Percentiles rank a stretch among this genome's conserved stretches.
phyloP scores from a whole-genome alignment of 2,888 invertebrate species.

The Timema cristinae region DNA sequence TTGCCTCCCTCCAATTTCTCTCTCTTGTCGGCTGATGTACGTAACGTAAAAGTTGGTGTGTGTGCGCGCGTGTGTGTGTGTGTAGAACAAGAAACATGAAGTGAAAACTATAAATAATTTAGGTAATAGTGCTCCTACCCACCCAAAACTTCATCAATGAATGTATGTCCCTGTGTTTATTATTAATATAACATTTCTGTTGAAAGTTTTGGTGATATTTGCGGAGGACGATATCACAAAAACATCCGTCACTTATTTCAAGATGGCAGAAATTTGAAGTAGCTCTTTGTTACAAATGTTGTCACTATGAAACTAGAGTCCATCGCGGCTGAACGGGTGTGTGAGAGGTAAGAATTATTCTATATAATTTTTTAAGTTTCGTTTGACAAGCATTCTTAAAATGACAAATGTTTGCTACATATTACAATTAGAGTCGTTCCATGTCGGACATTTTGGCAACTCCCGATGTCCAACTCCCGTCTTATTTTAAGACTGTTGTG shows the following conservation, averaged over 20 bases:
- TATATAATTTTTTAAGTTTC: neutral
- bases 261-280: constrained; percentile 71
- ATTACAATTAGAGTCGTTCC: too few species aligned
- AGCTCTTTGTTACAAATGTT: constrained; percentile 60
- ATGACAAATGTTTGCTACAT: too few species aligned
- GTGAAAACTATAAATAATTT: constrained; percentile 29
- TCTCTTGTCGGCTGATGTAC: constrained; percentile 27
- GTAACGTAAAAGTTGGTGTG: constrained; percentile 25
- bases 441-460: too few species aligned
- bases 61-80: constrained; percentile 23
- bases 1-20: constrained; percentile 15
- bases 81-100: constrained; percentile 22
- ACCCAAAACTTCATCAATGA: constrained; percentile 22
- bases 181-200: constrained; percentile 19
- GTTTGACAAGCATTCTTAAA: neutral
- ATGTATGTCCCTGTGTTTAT: constrained; percentile 26
- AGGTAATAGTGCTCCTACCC: constrained; percentile 31
- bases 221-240: constrained; percentile 27
- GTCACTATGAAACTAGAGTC: constrained; percentile 65
- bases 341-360: constrained; percentile 54
- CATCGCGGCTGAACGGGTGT: constrained; percentile 58
- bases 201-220: constrained; percentile 26
- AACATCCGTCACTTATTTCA: constrained; percentile 45
- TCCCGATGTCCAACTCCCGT: too few species aligned
- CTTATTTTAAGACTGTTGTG: too few species aligned